Evolutionary conservation across 2,797 vertebrate genomes (phyloP).

Genomic region (Luscinia megarhynchos): DNA sequence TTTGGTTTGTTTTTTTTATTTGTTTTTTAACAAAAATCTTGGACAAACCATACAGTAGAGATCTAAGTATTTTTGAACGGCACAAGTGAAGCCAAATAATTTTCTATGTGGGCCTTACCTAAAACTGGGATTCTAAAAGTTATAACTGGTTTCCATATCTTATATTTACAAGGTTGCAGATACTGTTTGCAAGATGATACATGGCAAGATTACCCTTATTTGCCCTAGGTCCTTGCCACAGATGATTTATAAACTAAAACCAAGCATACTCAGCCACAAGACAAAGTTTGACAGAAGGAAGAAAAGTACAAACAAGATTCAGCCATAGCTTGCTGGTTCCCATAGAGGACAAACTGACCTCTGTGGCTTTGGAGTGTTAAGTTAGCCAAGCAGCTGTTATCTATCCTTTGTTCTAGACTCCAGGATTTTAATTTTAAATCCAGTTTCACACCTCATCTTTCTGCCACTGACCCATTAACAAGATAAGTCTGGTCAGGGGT

Average conservation of each 20-base stretch:
- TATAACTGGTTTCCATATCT: not conserved
- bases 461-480: slow-evolving; percentile 15
- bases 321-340: not conserved
- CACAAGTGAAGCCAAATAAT: not conserved
- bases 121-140: not conserved
- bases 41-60: not conserved
- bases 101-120: not conserved
- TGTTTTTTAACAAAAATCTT: not conserved
- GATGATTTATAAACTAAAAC: not conserved
- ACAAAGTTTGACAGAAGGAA: not conserved
- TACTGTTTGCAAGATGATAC: not conserved
- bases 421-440: not conserved
- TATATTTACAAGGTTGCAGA: not conserved
- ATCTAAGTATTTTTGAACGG: not conserved
- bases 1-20: not conserved
- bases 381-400: slow-evolving; percentile 16
- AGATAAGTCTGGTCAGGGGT: slow-evolving; percentile 9
- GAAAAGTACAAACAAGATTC: not conserved
- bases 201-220: not conserved
- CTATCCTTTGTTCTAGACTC: not conserved
- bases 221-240: not conserved
- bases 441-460: slow-evolving; percentile 47
- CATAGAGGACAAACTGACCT: not conserved
- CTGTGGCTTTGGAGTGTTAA: slow-evolving; percentile 24
- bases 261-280: not conserved